Conservation (phyloP, 2,797 vertebrate genomes). For the Acridotheres tristis region DNA sequence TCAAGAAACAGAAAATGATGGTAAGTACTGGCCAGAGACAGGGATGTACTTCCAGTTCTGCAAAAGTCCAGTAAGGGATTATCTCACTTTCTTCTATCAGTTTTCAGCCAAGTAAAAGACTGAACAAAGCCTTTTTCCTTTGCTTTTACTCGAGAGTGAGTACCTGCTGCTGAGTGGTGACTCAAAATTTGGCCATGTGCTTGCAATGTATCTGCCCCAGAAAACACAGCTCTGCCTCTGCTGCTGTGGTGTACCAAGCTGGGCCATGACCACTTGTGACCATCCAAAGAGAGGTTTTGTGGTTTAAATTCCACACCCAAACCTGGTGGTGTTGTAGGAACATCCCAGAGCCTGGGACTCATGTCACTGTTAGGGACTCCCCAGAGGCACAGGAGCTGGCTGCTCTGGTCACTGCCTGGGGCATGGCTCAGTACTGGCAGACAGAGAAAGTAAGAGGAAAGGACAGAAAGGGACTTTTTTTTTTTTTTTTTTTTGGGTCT, state of each 20-base stretch:
- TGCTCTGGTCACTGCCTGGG: neutral
- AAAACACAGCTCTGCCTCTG: neutral
- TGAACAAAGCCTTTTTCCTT: neutral
- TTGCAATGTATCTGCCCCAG: neutral
- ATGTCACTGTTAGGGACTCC: neutral
- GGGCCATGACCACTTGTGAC: neutral
- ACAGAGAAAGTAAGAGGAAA: neutral
- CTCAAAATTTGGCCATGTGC: neutral
- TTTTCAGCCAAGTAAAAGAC: neutral
- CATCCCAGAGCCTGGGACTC: neutral
- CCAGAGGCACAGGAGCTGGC: neutral
- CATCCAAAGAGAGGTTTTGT: neutral
- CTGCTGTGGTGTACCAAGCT: neutral
- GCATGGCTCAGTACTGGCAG: neutral
- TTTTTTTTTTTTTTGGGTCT: neutral
- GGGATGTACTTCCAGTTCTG: neutral
- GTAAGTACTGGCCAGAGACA: neutral
- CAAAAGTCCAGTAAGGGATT: neutral
- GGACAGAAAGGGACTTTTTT: neutral
- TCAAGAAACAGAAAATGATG: neutral
- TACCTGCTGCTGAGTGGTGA: neutral
- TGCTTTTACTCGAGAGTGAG: neutral
- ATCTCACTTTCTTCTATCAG: neutral
- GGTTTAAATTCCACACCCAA: neutral
- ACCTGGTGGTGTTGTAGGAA: fast-evolving